Percentiles rank a stretch among this genome's conserved stretches.
phyloP scores from a whole-genome alignment of 1,140 invertebrate genomes.

The Drosophila takahashii region DNA sequence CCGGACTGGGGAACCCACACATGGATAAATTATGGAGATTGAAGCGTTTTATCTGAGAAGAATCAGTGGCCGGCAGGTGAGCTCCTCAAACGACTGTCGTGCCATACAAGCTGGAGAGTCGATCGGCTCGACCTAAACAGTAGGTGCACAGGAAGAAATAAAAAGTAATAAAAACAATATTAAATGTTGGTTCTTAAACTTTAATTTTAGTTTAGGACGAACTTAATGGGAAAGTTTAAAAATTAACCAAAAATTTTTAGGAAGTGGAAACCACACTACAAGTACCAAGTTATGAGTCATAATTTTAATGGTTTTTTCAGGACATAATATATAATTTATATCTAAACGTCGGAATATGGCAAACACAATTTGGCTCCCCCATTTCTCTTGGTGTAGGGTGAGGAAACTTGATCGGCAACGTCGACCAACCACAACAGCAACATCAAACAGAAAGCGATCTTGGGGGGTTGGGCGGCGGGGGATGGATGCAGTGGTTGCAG shows the following conservation, averaged over 20 bases:
- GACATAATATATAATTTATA: too few relatives aligned
- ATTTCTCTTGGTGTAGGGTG: constrained; percentile 1
- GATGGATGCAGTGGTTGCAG: constrained; percentile 14
- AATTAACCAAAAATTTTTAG: too few relatives aligned
- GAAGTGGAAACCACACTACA: too few relatives aligned
- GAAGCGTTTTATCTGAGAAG: background rate
- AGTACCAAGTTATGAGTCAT: too few relatives aligned
- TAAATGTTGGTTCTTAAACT: too few relatives aligned
- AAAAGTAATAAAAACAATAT: too few relatives aligned
- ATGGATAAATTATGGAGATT: background rate
- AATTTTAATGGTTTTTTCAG: too few relatives aligned
- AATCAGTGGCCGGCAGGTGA: constrained; percentile 11
- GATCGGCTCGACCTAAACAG: constrained; percentile 13
- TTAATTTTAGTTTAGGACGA: too few relatives aligned
- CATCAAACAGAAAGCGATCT: constrained; percentile 28
- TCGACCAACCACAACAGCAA: constrained; percentile 45
- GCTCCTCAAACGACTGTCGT: constrained; percentile 2
- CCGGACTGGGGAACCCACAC: background rate
- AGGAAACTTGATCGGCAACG: constrained; percentile 59
- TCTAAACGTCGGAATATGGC: too few relatives aligned
- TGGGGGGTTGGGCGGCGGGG: background rate
- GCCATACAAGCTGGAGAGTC: constrained; percentile 2
- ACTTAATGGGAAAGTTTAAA: too few relatives aligned
- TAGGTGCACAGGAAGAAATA: background rate
- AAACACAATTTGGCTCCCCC: too few relatives aligned